These are phyloP conservation scores for Pollenia angustigena DNA, from an alignment of 2,888 invertebrate species.

Conservation along the genomic window DNA sequence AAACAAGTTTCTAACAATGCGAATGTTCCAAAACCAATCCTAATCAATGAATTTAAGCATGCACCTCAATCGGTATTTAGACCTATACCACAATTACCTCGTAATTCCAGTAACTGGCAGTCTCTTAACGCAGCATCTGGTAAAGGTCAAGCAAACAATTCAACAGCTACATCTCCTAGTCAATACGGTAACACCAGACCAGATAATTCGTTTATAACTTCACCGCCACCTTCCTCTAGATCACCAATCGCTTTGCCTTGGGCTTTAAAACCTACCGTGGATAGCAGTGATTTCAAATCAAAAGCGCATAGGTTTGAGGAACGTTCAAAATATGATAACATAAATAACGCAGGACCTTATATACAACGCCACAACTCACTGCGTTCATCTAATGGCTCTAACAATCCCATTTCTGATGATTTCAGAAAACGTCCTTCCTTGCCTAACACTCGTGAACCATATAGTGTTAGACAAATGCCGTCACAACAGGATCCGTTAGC, in stretches of 20 bases:
- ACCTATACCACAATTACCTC: conserved; percentile 82
- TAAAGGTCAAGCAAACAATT: conserved; percentile 74
- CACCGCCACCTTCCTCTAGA: conserved; percentile 79
- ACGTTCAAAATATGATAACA: conserved; percentile 80
- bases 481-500: conserved; percentile 57
- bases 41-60: conserved; percentile 90
- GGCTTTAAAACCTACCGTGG: conserved; percentile 84
- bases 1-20: conserved; percentile 79
- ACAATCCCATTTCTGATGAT: conserved; percentile 75
- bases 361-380: conserved; percentile 82
- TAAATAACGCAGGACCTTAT: conserved; percentile 33
- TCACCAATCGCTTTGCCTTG: conserved; percentile 84
- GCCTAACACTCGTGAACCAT: conserved; percentile 82
- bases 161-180: conserved; percentile 68
- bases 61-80: conserved; percentile 91
- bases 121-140: conserved; percentile 51
- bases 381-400: conserved; percentile 73
- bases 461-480: conserved; percentile 65
- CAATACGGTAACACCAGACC: conserved; percentile 60
- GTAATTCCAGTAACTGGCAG: conserved; percentile 76
- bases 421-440: conserved; percentile 82
- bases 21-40: conserved; percentile 84
- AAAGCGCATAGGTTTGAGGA: conserved; percentile 86
- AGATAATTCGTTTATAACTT: conserved; percentile 70
- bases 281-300: conserved; percentile 85